phyloP scores from a whole-genome alignment of 2,797 vertebrate genomes.

The Bryconaethiops microstoma region DNA sequence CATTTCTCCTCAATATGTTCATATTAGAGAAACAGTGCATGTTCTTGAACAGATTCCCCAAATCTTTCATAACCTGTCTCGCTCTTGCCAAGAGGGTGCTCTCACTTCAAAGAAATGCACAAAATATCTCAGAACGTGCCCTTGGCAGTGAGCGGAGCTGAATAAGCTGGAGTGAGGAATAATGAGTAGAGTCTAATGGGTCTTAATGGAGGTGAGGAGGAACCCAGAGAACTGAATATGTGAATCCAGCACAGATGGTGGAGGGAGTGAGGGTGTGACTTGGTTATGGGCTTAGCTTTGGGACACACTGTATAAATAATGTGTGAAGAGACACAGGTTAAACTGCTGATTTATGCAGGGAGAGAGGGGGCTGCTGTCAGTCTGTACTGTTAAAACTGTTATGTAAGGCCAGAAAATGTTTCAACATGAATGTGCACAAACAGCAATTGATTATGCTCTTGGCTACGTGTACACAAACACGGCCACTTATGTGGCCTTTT shows the following conservation, averaged over 20 bases:
- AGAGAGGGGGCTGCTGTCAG: background rate
- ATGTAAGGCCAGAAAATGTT: conserved; percentile 46
- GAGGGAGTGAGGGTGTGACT: background rate
- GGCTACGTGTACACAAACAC: background rate
- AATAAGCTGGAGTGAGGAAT: background rate
- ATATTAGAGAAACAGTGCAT: background rate
- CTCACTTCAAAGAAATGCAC: conserved; percentile 22
- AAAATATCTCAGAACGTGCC: conserved; percentile 1
- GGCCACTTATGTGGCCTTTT: background rate
- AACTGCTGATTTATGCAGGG: conserved; percentile 8
- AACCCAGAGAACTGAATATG: background rate
- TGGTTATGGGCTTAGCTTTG: background rate
- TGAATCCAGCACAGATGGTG: background rate
- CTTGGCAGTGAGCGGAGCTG: conserved; percentile 1
- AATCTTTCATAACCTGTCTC: conserved; percentile 24
- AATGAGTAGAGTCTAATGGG: conserved; percentile 7
- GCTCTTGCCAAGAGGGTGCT: conserved; percentile 22
- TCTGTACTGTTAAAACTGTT: conserved; percentile 23
- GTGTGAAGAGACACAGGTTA: background rate
- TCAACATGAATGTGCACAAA: conserved; percentile 42
- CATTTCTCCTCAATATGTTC: background rate
- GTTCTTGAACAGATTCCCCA: conserved; percentile 21
- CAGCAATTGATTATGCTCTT: conserved; percentile 42
- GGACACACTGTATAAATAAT: conserved; percentile 1
- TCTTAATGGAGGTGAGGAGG: conserved; percentile 4